Evolutionary conservation across 2,113 vertebrate species (phyloP).

Genomic region (Cyrtonyx montezumae): DNA sequence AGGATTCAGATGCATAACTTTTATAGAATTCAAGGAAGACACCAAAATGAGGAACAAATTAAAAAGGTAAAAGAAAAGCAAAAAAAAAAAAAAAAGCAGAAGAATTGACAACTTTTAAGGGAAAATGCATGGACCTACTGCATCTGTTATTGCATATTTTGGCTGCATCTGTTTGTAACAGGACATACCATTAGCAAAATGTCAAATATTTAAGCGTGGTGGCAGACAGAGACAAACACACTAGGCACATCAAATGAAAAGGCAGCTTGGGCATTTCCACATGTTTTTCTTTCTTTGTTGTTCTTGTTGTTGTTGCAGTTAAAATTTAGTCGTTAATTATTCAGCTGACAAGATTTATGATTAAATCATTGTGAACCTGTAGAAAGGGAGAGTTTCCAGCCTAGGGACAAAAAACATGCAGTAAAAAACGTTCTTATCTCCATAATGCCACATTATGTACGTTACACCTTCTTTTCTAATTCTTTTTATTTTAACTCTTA

Average conservation of each 20-base stretch:
- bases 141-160: background rate
- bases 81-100: background rate
- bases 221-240: background rate
- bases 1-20: background rate
- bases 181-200: accelerated
- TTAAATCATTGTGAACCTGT: background rate
- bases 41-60: background rate
- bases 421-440: background rate
- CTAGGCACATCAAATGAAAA: background rate
- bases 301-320: background rate
- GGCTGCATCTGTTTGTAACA: background rate
- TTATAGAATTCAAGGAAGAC: background rate
- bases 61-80: background rate
- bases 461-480: background rate
- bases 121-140: background rate
- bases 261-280: background rate
- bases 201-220: background rate
- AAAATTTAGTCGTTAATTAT: background rate
- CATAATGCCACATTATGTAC: background rate
- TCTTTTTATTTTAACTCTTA: background rate
- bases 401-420: background rate
- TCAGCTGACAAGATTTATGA: background rate
- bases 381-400: background rate
- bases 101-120: background rate
- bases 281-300: background rate